These are phyloP conservation scores for Choloepus hoffmanni DNA, from an alignment of 2,113 vertebrate genomes.

Conservation along the genomic window DNA sequence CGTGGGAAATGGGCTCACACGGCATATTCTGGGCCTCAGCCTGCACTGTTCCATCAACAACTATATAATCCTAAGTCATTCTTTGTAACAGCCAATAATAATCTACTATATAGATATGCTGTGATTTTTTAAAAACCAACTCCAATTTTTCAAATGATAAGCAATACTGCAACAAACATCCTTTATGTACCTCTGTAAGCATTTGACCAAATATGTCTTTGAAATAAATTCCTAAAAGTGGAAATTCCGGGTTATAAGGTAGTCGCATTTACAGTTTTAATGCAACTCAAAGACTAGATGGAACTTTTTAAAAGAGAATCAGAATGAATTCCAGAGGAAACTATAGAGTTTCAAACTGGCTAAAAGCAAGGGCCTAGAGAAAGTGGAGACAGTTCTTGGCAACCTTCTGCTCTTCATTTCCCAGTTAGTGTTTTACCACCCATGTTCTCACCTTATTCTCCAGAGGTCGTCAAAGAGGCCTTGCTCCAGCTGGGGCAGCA, in stretches of 20 bases:
- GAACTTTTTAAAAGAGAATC: not conserved
- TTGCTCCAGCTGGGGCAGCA: slow-evolving; percentile 98
- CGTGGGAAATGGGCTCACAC: fast-evolving
- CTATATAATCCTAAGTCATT: not conserved
- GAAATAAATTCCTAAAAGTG: slow-evolving; percentile 14
- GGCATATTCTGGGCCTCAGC: fast-evolving
- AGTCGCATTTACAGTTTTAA: not conserved
- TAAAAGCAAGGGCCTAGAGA: not conserved
- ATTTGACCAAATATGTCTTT: not conserved
- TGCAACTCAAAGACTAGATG: not conserved
- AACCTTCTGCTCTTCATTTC: not conserved
- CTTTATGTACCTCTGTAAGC: not conserved
- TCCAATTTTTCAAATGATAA: slow-evolving; percentile 19
- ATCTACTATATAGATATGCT: not conserved
- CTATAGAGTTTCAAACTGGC: not conserved
- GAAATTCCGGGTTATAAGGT: not conserved
- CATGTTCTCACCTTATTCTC: slow-evolving; percentile 93
- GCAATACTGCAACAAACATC: not conserved
- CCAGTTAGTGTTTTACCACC: not conserved
- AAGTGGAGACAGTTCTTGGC: not conserved
- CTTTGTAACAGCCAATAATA: not conserved
- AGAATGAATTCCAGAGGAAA: not conserved
- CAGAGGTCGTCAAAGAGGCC: slow-evolving; percentile 98
- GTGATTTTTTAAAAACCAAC: not conserved
- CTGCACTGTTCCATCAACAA: not conserved